Evolutionary conservation across 2,797 vertebrate species (phyloP), one percentile per base, ranked within the genome.

Genomic region (Caiman crocodilus): DNA sequence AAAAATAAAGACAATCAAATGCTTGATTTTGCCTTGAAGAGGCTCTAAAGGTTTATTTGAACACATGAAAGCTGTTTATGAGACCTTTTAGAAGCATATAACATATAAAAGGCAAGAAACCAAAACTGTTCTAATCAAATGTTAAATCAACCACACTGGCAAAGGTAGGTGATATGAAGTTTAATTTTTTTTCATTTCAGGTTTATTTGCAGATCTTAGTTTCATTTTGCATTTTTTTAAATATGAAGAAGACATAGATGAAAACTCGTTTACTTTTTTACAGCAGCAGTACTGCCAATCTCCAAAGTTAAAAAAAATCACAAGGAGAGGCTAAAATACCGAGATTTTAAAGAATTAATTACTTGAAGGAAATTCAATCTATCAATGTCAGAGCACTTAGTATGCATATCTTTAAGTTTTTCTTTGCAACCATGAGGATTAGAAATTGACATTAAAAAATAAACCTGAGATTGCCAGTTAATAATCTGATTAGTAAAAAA

Each of bases 11-110:
- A 63, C 42, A 50, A 90, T 58, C 56, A 92, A 85, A 93, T 74
- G 79, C 20, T 90, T 26, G n/a, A 82, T 82, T 95, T 94, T 92
- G 20, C 92, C 94, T 96, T 97, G 85, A 94, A 88, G 89, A 90
- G 91, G 78, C 82, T 0, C 0, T 93, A 93, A 94, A 91, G 92
- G 93, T 50, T 50, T 50, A 90, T 93, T 71, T 80, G 73, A 85
- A 67, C 57, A 35, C 85, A 64, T 88, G 79, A 95, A 88, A 84
- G 91, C 92, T 0, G 3, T 56, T 87, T 60, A 67, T 25, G 63
- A 42, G 90, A 87, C 71, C 15, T 90, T 94, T 92, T 71, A 85
- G 92, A 71, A 42, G 21, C 67, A 71, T 35, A 25, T 25, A 42
- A 71, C 20, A 42, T 71, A 71, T 18, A 42, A 25, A 71, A 71